Percentiles rank a stretch among this genome's conserved stretches.
These are phyloP conservation scores for Ophonus ardosiacus DNA, from an alignment of 2,888 invertebrate genomes.

Conservation along the genomic window DNA sequence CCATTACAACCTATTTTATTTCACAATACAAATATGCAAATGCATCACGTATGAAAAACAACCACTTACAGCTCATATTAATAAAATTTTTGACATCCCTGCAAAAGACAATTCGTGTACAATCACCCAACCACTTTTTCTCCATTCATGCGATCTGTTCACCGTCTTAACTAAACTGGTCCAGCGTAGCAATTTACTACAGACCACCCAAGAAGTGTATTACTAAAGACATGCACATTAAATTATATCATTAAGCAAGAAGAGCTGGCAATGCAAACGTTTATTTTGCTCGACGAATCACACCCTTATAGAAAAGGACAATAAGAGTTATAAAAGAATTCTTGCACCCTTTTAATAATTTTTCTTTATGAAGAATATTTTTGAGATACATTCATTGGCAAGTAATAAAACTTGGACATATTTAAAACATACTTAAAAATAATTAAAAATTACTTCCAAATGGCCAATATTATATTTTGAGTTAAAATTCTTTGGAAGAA, in stretches of 20 bases:
- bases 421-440: conserved; percentile 31
- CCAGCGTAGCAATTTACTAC: conserved; percentile 71
- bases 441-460: neutral
- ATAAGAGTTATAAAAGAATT: neutral
- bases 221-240: conserved; percentile 72
- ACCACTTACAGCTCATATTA: conserved; percentile 31
- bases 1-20: neutral
- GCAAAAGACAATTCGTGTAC: conserved; percentile 55
- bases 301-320: neutral
- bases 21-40: neutral
- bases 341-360: conserved; percentile 28
- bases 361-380: conserved; percentile 39
- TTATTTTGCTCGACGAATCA: conserved; percentile 18
- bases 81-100: conserved; percentile 54
- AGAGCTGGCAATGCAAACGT: conserved; percentile 51
- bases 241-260: conserved; percentile 73
- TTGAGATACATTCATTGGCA: conserved; percentile 39
- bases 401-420: conserved; percentile 34
- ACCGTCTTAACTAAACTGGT: conserved; percentile 64
- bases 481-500: neutral
- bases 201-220: conserved; percentile 73
- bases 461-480: neutral
- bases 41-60: conserved; percentile 11
- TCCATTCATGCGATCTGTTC: neutral
- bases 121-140: conserved; percentile 5